A percentile compares a stretch with the other conserved stretches of the same genome.
Conservation (phyloP, 2,888 invertebrate genomes). For the Oxytorus armatus region DNA sequence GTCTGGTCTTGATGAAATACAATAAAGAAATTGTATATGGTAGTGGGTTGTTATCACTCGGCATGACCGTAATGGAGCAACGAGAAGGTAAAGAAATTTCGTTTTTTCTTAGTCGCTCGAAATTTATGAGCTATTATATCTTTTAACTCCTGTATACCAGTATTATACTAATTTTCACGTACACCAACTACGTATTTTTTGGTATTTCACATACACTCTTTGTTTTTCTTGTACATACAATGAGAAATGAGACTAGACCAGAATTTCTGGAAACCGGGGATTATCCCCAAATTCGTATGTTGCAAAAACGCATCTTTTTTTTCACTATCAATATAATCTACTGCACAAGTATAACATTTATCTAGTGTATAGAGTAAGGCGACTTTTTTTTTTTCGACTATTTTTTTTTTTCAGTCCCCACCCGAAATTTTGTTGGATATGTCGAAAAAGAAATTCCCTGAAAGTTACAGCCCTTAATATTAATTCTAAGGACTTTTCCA, state of each 20-base stretch:
- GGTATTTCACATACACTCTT: conserved; percentile 30
- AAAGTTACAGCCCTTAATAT: too few species aligned
- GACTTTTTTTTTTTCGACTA: too few species aligned
- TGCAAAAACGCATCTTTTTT: neutral
- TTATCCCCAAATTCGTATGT: conserved; percentile 8
- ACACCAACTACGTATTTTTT: conserved; percentile 50
- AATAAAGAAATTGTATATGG: too few species aligned
- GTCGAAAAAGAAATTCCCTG: too few species aligned
- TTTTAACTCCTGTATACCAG: conserved; percentile 7
- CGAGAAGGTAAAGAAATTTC: conserved; percentile 9
- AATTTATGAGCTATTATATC: conserved; percentile 17
- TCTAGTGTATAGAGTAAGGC: conserved; percentile 27
- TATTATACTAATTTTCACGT: conserved; percentile 49
- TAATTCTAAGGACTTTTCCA: too few species aligned
- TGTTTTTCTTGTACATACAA: conserved; percentile 23
- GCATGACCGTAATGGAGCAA: too few species aligned
- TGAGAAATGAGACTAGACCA: conserved; percentile 54
- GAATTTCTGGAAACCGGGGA: conserved; percentile 30
- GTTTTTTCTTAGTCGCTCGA: neutral
- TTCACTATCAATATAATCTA: too few species aligned
- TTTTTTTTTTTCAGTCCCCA: too few species aligned
- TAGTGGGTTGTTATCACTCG: too few species aligned
- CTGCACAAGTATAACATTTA: conserved; percentile 24
- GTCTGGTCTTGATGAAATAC: too few species aligned
- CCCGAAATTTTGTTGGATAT: too few species aligned